phyloP scores from a whole-genome alignment of 2,797 vertebrate genomes.

The Gambusia yucatana region DNA sequence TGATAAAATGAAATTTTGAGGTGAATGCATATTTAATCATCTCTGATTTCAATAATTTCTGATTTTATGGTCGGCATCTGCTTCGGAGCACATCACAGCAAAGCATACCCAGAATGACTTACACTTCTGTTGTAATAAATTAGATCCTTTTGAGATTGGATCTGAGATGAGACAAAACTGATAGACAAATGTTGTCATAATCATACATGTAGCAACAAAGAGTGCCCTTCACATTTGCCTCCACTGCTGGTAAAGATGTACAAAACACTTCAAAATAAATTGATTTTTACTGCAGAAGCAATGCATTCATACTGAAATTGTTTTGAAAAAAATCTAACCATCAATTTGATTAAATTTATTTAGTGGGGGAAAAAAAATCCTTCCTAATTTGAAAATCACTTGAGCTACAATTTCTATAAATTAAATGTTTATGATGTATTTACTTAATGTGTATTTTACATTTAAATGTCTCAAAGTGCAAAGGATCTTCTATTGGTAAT shows the following conservation, averaged over 20 bases:
- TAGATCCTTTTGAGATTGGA: constrained; percentile 42
- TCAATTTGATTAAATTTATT: background rate
- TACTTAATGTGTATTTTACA: background rate
- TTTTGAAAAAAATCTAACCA: background rate
- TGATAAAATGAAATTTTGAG: constrained; percentile 29
- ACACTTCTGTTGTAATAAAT: constrained; percentile 30
- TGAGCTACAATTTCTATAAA: background rate
- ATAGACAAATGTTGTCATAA: constrained; percentile 27
- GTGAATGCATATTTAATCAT: constrained; percentile 37
- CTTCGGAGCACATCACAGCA: constrained; percentile 31
- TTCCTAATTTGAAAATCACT: background rate
- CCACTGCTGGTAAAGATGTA: background rate
- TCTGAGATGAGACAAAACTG: constrained; percentile 7
- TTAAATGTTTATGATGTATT: background rate
- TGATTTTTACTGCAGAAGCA: background rate
- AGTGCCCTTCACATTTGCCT: background rate
- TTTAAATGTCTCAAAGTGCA: background rate
- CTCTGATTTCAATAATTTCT: constrained; percentile 32
- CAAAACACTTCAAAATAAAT: background rate
- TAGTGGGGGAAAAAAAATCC: background rate
- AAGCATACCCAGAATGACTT: constrained; percentile 14
- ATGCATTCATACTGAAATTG: background rate
- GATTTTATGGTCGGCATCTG: constrained; percentile 27
- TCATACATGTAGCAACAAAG: constrained; percentile 13
- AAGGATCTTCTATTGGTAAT: background rate